Conservation (phyloP, 2,888 invertebrate genomes). For the Gymnocheta viridis region DNA sequence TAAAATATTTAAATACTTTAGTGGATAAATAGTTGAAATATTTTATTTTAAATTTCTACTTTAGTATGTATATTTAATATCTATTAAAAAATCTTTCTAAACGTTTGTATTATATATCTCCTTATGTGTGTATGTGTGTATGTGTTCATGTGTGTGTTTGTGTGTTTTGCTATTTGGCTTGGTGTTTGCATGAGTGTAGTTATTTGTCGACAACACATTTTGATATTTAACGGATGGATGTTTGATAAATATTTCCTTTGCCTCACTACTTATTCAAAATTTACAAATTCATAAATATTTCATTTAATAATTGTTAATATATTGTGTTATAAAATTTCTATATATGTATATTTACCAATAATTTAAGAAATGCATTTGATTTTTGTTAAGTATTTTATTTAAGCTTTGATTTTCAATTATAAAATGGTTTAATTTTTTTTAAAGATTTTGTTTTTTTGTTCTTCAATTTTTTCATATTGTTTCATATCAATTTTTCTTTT, state of each 20-base stretch:
- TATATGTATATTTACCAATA: slow-evolving; percentile 1
- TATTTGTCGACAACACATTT: slow-evolving; percentile 54
- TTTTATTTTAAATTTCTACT: neutral
- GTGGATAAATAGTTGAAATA: slow-evolving; percentile 32
- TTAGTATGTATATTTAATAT: neutral
- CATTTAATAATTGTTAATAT: neutral
- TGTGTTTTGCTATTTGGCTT: neutral
- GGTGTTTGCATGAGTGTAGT: slow-evolving; percentile 21
- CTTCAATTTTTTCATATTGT: slow-evolving; percentile 29
- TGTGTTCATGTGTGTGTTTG: neutral
- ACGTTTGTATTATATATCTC: neutral
- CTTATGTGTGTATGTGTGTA: neutral
- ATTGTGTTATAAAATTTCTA: neutral
- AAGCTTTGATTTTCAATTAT: slow-evolving; percentile 51
- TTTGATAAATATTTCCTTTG: slow-evolving; percentile 52
- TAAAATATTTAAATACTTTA: no score
- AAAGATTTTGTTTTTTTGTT: neutral
- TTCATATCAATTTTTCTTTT: slow-evolving; percentile 36
- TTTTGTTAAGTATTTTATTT: slow-evolving; percentile 12
- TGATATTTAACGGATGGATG: slow-evolving; percentile 66
- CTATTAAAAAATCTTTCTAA: neutral
- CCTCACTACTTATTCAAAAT: slow-evolving; percentile 10
- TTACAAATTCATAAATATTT: slow-evolving; percentile 27
- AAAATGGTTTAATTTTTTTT: slow-evolving; percentile 40
- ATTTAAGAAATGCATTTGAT: slow-evolving; percentile 51